Percentiles rank a stretch among this genome's conserved stretches.
Conservation (phyloP, 2,113 vertebrate genomes). For the Pachypanchax playfairii region DNA sequence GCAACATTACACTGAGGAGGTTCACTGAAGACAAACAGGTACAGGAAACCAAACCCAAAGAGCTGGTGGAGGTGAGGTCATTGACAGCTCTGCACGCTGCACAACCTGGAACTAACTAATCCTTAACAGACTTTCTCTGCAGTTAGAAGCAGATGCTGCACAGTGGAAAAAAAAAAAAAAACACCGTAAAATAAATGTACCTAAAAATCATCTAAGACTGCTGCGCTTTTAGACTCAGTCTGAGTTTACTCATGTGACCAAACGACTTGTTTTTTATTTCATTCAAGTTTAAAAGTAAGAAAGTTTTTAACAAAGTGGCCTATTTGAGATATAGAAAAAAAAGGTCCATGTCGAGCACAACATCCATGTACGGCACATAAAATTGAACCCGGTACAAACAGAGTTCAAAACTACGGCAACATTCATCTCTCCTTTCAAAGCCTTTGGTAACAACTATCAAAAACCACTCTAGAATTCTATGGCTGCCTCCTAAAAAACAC, state of each 20-base stretch:
- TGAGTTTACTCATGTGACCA: slow-evolving; percentile 24
- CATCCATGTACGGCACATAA: slow-evolving; percentile 52
- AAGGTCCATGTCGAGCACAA: slow-evolving; percentile 65
- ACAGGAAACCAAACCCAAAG: slow-evolving; percentile 51
- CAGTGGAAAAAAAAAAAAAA: no score
- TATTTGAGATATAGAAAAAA: slow-evolving; percentile 56
- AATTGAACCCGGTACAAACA: slow-evolving; percentile 38
- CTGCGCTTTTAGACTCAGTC: slow-evolving; percentile 31
- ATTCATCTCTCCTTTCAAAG: slow-evolving; percentile 76
- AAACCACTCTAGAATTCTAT: slow-evolving; percentile 40
- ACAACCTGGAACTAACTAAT: slow-evolving; percentile 39
- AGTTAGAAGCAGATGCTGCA: slow-evolving; percentile 4
- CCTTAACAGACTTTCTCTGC: slow-evolving; percentile 34
- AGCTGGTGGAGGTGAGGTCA: slow-evolving; percentile 50
- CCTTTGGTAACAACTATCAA: slow-evolving; percentile 76
- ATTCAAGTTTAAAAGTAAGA: slow-evolving; percentile 41
- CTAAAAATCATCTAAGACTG: slow-evolving; percentile 16
- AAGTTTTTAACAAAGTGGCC: slow-evolving; percentile 20
- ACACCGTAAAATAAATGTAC: slow-evolving; percentile 23
- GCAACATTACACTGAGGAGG: slow-evolving; percentile 73
- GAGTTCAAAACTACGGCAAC: slow-evolving; percentile 63
- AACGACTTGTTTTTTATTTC: slow-evolving; percentile 37
- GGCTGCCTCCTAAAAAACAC: slow-evolving; percentile 30
- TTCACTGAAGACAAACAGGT: slow-evolving; percentile 66
- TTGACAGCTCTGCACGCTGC: slow-evolving; percentile 43